Percentiles rank a stretch among this genome's conserved stretches.
Evolutionary conservation across 2,888 invertebrate species (phyloP).

Genomic region (Volucella inflata): DNA sequence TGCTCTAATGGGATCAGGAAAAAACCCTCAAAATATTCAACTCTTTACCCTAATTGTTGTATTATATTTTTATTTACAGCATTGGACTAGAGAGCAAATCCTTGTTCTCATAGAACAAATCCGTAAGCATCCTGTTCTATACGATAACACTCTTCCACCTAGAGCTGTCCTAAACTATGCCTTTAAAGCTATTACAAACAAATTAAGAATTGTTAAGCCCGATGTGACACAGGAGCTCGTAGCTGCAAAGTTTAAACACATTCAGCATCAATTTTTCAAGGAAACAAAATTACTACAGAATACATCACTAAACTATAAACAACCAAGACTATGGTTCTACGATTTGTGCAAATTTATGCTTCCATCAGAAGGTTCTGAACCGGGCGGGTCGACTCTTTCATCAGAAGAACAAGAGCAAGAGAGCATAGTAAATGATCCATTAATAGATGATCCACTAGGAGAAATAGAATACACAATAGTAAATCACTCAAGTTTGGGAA

Average conservation of each 20-base stretch:
- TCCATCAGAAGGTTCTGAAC: too few species aligned
- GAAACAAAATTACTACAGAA: constrained; percentile 1
- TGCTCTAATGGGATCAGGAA: too few species aligned
- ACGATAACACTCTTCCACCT: background rate
- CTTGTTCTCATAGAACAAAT: constrained; percentile 21
- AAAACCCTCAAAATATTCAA: too few species aligned
- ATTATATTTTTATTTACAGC: too few species aligned
- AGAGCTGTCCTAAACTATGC: background rate
- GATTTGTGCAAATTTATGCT: too few species aligned
- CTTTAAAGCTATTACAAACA: background rate
- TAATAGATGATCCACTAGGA: too few species aligned
- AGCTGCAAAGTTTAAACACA: constrained; percentile 13
- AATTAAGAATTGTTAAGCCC: background rate
- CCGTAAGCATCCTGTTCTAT: constrained; percentile 7
- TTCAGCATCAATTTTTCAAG: constrained; percentile 14
- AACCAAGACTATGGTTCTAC: constrained; percentile 28
- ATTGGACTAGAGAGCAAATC: constrained; percentile 19
- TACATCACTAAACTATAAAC: background rate
- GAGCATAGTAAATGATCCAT: too few species aligned
- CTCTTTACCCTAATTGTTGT: too few species aligned
- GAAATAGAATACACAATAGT: too few species aligned
- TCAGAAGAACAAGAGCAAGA: too few species aligned
- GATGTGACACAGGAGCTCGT: background rate
- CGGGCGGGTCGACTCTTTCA: too few species aligned
- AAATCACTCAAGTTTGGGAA: too few species aligned